Evolutionary conservation across 1,140 invertebrate genomes (phyloP).

Genomic region (Bombus haemorrhoidalis): DNA sequence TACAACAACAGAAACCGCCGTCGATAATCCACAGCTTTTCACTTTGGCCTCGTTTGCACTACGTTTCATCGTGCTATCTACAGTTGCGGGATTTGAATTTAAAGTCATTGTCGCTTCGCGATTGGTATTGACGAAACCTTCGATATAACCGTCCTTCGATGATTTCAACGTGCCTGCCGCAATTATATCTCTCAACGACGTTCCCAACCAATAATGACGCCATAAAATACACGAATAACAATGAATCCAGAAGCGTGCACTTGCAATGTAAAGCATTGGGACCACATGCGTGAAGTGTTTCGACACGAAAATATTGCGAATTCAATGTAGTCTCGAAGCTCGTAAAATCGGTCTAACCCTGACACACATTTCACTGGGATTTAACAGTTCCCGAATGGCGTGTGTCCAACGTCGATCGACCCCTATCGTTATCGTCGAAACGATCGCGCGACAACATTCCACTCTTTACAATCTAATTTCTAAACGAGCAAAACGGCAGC

Average conservation of each 20-base stretch:
- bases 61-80: constrained; percentile 31
- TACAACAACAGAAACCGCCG: constrained; percentile 8
- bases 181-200: background rate
- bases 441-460: background rate
- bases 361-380: constrained; percentile 50
- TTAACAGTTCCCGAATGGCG: constrained; percentile 1
- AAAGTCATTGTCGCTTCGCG: constrained; percentile 50
- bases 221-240: background rate
- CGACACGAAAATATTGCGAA: constrained; percentile 40
- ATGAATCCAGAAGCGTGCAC: constrained; percentile 7
- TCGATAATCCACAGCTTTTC: constrained; percentile 50
- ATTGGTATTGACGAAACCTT: constrained; percentile 44
- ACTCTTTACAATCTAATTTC: background rate
- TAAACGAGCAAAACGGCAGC: background rate
- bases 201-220: background rate
- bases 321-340: constrained; percentile 40
- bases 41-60: constrained; percentile 55
- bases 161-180: background rate
- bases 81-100: constrained; percentile 51
- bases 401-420: background rate
- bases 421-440: background rate
- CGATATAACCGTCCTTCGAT: constrained; percentile 34
- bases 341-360: constrained; percentile 60
- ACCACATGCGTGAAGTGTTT: constrained; percentile 1
- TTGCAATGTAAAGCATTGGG: background rate